Conservation (phyloP, 2,113 vertebrate species). For the Callithrix jacchus region DNA sequence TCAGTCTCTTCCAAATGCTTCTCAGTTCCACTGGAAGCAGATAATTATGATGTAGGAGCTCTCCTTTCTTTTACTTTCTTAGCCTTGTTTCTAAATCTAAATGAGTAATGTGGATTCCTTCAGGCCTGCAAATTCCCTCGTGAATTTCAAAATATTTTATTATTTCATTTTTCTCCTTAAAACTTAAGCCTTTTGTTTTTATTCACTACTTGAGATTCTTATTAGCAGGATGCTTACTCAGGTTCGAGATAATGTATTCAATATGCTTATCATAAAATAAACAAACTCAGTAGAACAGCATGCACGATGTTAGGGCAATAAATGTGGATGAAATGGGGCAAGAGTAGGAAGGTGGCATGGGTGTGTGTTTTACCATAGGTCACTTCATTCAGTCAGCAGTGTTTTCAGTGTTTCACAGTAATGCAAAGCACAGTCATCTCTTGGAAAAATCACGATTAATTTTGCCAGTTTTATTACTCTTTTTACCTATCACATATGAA, state of each 20-base stretch:
- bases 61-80: neutral
- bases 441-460: conserved; percentile 27
- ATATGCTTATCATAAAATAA: neutral
- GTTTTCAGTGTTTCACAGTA: neutral
- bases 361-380: neutral
- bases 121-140: neutral
- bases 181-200: conserved; percentile 5
- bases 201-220: conserved; percentile 10
- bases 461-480: neutral
- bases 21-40: neutral
- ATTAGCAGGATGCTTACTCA: neutral
- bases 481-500: neutral
- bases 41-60: neutral
- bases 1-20: neutral
- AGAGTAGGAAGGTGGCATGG: neutral
- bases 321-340: neutral
- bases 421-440: neutral
- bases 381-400: neutral
- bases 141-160: conserved; percentile 28
- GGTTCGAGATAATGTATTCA: neutral
- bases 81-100: neutral
- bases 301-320: neutral
- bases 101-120: neutral
- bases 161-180: conserved; percentile 5
- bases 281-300: neutral